phyloP scores from a whole-genome alignment of 2,888 invertebrate species.

The Nipponacmea schrenckii region DNA sequence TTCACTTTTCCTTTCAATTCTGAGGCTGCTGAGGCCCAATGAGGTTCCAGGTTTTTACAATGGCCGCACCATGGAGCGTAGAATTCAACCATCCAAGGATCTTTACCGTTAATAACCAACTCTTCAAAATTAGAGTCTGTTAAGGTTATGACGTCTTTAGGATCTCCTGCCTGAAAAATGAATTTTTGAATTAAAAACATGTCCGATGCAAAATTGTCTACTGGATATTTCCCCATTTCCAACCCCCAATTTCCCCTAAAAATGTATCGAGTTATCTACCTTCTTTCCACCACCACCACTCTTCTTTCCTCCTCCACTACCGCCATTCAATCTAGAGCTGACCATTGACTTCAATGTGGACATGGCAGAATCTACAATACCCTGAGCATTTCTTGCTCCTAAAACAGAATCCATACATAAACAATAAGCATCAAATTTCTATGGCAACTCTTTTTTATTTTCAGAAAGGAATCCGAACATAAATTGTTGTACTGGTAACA shows the following conservation, averaged over 20 bases:
- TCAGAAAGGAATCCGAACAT: too few relatives aligned
- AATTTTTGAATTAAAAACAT: too few relatives aligned
- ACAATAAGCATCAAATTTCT: too few relatives aligned
- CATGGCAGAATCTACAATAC: conserved; percentile 86
- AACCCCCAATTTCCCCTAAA: too few relatives aligned
- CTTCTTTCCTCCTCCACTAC: conserved; percentile 38
- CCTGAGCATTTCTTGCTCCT: conserved; percentile 84
- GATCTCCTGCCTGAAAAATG: conserved; percentile 47
- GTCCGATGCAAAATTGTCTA: too few relatives aligned
- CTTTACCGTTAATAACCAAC: conserved; percentile 89
- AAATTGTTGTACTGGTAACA: too few relatives aligned
- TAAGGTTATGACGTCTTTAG: conserved; percentile 81
- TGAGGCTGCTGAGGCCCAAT: conserved; percentile 94
- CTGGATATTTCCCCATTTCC: too few relatives aligned
- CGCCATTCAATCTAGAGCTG: conserved; percentile 74
- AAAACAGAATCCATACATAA: conserved; percentile 17
- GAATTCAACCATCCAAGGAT: conserved; percentile 98
- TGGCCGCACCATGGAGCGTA: conserved; percentile 84
- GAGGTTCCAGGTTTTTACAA: conserved; percentile 89
- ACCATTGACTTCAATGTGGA: conserved; percentile 82
- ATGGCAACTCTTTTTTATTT: too few relatives aligned
- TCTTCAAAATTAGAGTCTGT: conserved; percentile 97
- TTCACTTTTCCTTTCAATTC: conserved; percentile 94
- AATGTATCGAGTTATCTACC: background rate
- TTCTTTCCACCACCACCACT: conserved; percentile 46